These are phyloP conservation scores for Pelosia muscerda DNA, from an alignment of 2,888 invertebrate genomes.

Conservation along the genomic window DNA sequence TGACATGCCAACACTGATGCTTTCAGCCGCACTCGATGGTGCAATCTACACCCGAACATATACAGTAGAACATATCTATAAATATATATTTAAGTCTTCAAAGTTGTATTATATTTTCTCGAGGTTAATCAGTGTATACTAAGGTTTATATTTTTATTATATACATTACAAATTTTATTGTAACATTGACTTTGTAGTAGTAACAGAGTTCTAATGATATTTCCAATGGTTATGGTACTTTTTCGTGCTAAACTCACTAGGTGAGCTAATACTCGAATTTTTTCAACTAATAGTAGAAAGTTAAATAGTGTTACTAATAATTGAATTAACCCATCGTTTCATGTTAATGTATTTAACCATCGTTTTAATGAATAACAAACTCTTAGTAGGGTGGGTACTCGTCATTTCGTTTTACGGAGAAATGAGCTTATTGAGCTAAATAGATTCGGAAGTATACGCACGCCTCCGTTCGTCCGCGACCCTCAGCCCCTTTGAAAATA, in stretches of 20 bases:
- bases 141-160: slow-evolving; percentile 8
- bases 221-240: slow-evolving; percentile 51
- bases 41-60: slow-evolving; percentile 33
- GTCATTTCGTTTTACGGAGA: slow-evolving; percentile 28
- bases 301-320: slow-evolving; percentile 53
- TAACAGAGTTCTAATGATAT: slow-evolving; percentile 20
- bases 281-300: slow-evolving; percentile 52
- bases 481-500: slow-evolving; percentile 26
- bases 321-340: slow-evolving; percentile 62
- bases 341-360: slow-evolving; percentile 60
- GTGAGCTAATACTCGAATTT: slow-evolving; percentile 40
- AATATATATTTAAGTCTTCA: background rate
- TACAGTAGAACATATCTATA: slow-evolving; percentile 17
- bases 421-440: slow-evolving; percentile 33
- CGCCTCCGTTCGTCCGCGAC: slow-evolving; percentile 32
- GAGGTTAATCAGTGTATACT: slow-evolving; percentile 5
- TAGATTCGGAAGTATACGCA: slow-evolving; percentile 26
- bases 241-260: slow-evolving; percentile 42
- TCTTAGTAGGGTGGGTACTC: slow-evolving; percentile 49
- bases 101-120: slow-evolving; percentile 9
- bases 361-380: slow-evolving; percentile 43
- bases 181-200: slow-evolving; percentile 35
- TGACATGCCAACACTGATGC: slow-evolving; percentile 50
- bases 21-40: slow-evolving; percentile 61
- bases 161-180: slow-evolving; percentile 7